Percentiles rank a stretch among this genome's conserved stretches.
phyloP scores from a whole-genome alignment of 1,140 invertebrate genomes.

The Plectrocnemia conspersa region DNA sequence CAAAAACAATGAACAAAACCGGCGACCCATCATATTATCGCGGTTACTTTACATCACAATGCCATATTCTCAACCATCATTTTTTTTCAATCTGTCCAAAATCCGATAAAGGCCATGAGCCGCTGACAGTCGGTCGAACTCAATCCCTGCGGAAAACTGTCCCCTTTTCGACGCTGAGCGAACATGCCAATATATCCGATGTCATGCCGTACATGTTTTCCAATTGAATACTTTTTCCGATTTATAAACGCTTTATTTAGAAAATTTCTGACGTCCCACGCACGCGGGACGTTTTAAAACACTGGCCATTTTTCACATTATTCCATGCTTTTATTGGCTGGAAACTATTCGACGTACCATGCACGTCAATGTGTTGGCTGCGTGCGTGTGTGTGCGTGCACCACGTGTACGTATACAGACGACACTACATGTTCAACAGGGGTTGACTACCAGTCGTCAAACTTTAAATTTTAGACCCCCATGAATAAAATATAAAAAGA shows the following conservation, averaged over 20 bases:
- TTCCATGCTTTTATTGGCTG: constrained; percentile 14
- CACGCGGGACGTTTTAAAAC: not conserved
- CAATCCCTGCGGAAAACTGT: not conserved
- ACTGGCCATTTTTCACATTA: constrained; percentile 12
- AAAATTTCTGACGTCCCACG: not conserved
- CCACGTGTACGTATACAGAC: too few relatives aligned
- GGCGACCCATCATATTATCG: constrained; percentile 13
- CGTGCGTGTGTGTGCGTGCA: constrained; percentile 3
- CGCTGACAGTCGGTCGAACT: not conserved
- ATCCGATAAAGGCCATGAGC: not conserved
- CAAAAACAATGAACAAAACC: constrained; percentile 17
- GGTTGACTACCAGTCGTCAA: too few relatives aligned
- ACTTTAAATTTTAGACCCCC: too few relatives aligned
- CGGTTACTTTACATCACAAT: constrained; percentile 12
- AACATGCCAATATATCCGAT: too few relatives aligned
- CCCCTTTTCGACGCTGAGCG: too few relatives aligned
- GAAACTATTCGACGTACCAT: too few relatives aligned
- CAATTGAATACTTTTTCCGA: too few relatives aligned
- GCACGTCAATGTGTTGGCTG: not conserved
- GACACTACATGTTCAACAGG: too few relatives aligned
- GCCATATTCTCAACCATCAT: too few relatives aligned
- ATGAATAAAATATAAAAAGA: too few relatives aligned
- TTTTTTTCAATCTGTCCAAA: constrained; percentile 1
- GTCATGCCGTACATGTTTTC: too few relatives aligned
- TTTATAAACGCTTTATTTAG: too few relatives aligned